Percentiles rank a stretch among this genome's conserved stretches.
Evolutionary conservation across 1,140 invertebrate species (phyloP).

Genomic region (Bursaphelenchus mucronatus): DNA sequence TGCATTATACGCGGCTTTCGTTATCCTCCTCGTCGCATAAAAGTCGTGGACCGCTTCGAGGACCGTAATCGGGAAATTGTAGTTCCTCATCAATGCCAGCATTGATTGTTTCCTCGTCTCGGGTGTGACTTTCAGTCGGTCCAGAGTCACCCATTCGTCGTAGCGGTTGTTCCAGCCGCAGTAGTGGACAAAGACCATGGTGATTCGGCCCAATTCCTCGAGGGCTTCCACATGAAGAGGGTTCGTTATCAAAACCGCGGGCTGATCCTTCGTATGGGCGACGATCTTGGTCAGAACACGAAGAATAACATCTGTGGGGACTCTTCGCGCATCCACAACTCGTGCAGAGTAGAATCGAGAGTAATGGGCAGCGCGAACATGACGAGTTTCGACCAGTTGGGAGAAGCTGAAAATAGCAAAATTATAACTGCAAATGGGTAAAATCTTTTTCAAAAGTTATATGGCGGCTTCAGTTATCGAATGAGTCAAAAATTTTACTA

Average conservation of each 20-base stretch:
- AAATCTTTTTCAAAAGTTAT: no score
- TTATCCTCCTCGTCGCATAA: neutral
- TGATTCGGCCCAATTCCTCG: conserved; percentile 4
- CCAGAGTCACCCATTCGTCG: conserved; percentile 10
- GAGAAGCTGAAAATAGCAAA: conserved; percentile 3
- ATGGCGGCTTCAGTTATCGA: no score
- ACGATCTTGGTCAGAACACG: conserved; percentile 9
- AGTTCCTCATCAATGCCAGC: conserved; percentile 4
- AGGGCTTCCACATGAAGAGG: conserved; percentile 3
- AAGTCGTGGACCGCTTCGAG: conserved; percentile 13
- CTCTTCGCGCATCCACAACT: neutral
- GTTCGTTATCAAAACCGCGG: neutral
- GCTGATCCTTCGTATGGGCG: no score
- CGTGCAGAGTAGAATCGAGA: conserved; percentile 1
- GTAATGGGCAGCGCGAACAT: neutral
- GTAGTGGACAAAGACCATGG: conserved; percentile 9
- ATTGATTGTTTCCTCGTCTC: conserved; percentile 7
- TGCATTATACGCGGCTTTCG: neutral
- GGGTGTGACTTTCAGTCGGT: conserved; percentile 4
- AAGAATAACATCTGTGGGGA: conserved; percentile 2
- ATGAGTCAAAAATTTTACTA: no score
- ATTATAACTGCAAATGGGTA: no score
- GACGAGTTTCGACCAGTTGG: neutral
- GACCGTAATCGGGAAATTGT: conserved; percentile 3
- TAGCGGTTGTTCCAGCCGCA: conserved; percentile 10